These are phyloP conservation scores for Morpho helenor DNA, from an alignment of 2,888 invertebrate species.

Conservation along the genomic window DNA sequence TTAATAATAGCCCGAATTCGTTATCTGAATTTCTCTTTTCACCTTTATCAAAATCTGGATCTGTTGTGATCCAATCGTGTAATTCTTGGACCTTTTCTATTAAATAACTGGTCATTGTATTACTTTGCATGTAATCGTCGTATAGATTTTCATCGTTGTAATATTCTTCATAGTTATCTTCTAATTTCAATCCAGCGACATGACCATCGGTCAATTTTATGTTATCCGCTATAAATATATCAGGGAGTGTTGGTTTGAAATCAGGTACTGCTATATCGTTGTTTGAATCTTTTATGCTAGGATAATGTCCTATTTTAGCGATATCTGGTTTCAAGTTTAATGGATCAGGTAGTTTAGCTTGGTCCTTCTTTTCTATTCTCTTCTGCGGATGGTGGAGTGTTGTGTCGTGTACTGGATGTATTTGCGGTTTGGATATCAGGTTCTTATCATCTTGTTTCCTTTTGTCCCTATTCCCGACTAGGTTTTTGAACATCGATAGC, in stretches of 20 bases:
- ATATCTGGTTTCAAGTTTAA: conserved; percentile 2
- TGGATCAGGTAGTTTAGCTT: conserved; percentile 38
- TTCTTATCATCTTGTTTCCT: conserved; percentile 35
- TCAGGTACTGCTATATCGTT: conserved; percentile 38
- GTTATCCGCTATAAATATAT: conserved; percentile 36
- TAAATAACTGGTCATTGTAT: conserved; percentile 67
- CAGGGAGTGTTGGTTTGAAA: conserved; percentile 60
- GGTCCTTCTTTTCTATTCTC: conserved; percentile 66
- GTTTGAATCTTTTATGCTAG: neutral
- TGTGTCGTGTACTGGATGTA: conserved; percentile 60
- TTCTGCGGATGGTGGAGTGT: conserved; percentile 48
- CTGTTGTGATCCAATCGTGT: conserved; percentile 70
- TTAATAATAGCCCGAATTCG: conserved; percentile 59
- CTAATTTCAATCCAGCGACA: conserved; percentile 39
- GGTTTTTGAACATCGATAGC: conserved; percentile 60
- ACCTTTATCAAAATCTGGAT: conserved; percentile 53
- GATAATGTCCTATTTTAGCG: neutral
- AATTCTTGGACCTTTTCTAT: conserved; percentile 74
- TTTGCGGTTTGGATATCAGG: conserved; percentile 51
- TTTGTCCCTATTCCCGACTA: conserved; percentile 45
- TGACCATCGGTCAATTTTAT: conserved; percentile 49
- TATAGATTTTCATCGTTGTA: conserved; percentile 66
- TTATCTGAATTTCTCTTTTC: conserved; percentile 36
- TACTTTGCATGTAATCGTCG: conserved; percentile 69
- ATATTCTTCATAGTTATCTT: conserved; percentile 59